These are phyloP conservation scores for Megastigmus dorsalis DNA, from an alignment of 2,888 invertebrate genomes.

Conservation along the genomic window DNA sequence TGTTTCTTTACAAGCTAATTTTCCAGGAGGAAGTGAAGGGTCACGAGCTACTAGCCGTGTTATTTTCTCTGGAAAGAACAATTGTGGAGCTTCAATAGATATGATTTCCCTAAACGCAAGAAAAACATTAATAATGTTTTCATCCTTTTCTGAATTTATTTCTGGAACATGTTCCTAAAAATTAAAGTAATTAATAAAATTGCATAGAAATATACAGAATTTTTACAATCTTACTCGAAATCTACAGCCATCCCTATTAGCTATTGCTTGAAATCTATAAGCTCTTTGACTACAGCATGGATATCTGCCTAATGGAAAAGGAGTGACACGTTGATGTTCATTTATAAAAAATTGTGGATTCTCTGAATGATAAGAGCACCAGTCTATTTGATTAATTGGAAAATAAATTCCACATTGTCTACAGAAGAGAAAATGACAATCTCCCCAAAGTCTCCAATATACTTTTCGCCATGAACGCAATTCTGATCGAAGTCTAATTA, in stretches of 20 bases:
- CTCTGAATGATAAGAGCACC: constrained; percentile 90
- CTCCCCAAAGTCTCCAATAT: constrained; percentile 96
- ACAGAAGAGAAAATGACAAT: constrained; percentile 90
- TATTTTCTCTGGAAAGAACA: constrained; percentile 82
- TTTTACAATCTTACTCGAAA: constrained; percentile 63
- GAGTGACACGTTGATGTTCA: constrained; percentile 80
- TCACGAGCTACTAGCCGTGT: constrained; percentile 81
- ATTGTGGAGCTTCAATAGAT: constrained; percentile 80
- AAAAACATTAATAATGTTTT: constrained; percentile 80
- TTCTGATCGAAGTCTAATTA: constrained; percentile 84
- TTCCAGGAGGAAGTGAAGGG: constrained; percentile 72
- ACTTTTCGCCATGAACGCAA: constrained; percentile 92
- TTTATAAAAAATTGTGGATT: constrained; percentile 84
- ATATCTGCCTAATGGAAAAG: constrained; percentile 84
- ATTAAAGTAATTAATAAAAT: constrained; percentile 35
- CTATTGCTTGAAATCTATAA: constrained; percentile 85
- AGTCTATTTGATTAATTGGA: constrained; percentile 85
- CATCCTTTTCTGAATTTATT: constrained; percentile 80
- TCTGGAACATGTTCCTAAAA: constrained; percentile 82
- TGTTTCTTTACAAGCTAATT: constrained; percentile 80
- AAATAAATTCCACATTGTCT: constrained; percentile 86
- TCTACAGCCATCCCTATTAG: constrained; percentile 77
- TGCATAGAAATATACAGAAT: neutral
- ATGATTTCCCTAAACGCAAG: constrained; percentile 78
- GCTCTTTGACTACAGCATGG: constrained; percentile 93